These are phyloP conservation scores for Toxotes jaculatrix DNA, from an alignment of 2,113 vertebrate genomes.

Conservation along the genomic window DNA sequence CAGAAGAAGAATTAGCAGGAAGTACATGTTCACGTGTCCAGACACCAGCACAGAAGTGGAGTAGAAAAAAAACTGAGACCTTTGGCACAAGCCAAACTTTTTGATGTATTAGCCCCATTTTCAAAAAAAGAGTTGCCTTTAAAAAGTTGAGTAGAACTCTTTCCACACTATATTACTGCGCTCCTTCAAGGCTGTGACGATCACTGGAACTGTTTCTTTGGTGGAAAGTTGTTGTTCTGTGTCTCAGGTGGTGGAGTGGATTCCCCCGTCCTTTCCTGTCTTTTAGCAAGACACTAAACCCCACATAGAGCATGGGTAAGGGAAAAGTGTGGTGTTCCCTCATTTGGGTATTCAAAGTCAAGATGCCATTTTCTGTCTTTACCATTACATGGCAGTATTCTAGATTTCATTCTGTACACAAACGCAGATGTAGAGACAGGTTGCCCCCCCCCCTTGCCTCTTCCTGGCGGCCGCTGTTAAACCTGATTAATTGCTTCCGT, in stretches of 20 bases:
- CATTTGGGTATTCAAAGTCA: not conserved
- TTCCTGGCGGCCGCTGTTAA: constrained; percentile 23
- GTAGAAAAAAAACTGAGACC: too few relatives aligned
- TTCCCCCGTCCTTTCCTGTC: not conserved
- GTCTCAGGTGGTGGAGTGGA: not conserved
- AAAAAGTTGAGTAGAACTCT: too few relatives aligned
- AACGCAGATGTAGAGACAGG: constrained; percentile 23
- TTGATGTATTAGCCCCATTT: too few relatives aligned
- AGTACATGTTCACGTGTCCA: too few relatives aligned
- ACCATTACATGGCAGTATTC: not conserved
- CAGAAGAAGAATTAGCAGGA: not conserved
- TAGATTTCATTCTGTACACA: not conserved
- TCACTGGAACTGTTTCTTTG: not conserved
- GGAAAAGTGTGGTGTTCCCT: not conserved
- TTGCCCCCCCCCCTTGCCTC: not conserved
- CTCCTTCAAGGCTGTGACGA: too few relatives aligned
- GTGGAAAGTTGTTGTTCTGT: not conserved
- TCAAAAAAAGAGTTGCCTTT: too few relatives aligned
- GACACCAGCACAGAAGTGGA: too few relatives aligned
- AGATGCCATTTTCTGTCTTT: not conserved
- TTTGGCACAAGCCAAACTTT: too few relatives aligned
- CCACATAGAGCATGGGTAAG: not conserved
- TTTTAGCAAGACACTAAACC: not conserved
- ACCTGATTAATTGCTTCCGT: constrained; percentile 64
- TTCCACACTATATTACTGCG: too few relatives aligned